A percentile compares a stretch with the other conserved stretches of the same genome.
These are phyloP conservation scores for Noctua janthe DNA, from an alignment of 2,888 invertebrate species.

Conservation along the genomic window DNA sequence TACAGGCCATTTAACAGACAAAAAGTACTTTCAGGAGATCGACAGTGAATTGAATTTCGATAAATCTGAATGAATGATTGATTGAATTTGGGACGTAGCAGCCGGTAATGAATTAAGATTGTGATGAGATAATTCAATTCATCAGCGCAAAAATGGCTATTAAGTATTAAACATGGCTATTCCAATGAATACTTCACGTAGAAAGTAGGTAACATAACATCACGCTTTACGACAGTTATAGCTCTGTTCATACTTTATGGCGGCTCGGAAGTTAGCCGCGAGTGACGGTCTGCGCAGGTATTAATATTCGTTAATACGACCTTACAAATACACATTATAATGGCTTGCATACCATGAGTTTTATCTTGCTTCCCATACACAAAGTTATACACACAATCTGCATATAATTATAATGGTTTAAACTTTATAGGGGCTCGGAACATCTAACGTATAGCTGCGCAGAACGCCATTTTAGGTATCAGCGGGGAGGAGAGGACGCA, in stretches of 20 bases:
- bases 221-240: not conserved
- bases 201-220: not conserved
- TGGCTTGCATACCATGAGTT: too few relatives aligned
- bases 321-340: too few relatives aligned
- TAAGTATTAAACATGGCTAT: not conserved
- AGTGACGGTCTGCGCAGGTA: not conserved
- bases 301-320: too few relatives aligned
- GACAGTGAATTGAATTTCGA: conserved; percentile 54
- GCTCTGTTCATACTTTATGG: not conserved
- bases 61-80: conserved; percentile 55
- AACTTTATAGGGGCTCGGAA: too few relatives aligned
- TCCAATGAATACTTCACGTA: not conserved
- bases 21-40: conserved; percentile 36
- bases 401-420: too few relatives aligned
- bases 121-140: conserved; percentile 31
- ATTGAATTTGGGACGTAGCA: conserved; percentile 41
- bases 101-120: conserved; percentile 35
- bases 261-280: not conserved
- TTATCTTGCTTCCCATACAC: too few relatives aligned
- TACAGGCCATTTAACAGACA: conserved; percentile 36
- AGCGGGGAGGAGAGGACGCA: too few relatives aligned
- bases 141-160: conserved; percentile 12
- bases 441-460: too few relatives aligned
- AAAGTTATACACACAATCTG: too few relatives aligned
- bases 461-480: too few relatives aligned